Conservation (phyloP, 2,888 invertebrate genomes). For the Corythucha ciliata region DNA sequence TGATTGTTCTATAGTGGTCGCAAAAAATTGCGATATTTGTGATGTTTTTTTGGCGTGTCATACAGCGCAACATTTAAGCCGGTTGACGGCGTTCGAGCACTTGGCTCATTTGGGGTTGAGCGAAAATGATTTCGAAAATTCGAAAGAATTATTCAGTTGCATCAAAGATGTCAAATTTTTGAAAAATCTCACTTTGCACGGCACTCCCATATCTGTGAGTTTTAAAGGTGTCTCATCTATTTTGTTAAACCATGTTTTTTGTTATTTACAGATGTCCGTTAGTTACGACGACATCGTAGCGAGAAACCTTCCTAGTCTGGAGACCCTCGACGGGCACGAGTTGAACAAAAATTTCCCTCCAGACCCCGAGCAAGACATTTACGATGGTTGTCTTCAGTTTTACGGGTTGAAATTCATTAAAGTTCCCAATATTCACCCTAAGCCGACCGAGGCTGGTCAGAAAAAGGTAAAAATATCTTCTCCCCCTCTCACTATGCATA, state of each 20-base stretch:
- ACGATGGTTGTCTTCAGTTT: conserved; percentile 5
- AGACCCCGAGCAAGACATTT: conserved; percentile 2
- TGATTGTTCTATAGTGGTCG: neutral
- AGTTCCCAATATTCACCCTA: no score
- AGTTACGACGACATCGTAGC: conserved; percentile 21
- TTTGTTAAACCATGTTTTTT: neutral
- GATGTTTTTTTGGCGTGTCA: no score
- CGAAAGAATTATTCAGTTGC: conserved; percentile 1
- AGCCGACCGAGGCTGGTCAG: conserved; percentile 1
- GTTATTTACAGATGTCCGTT: conserved; percentile 9
- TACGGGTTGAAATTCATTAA: conserved; percentile 16
- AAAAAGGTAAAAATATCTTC: neutral
- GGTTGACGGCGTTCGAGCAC: conserved; percentile 4
- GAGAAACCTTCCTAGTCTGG: conserved; percentile 9
- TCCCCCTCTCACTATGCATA: no score
- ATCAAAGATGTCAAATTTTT: conserved; percentile 1
- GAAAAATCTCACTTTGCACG: conserved; percentile 17
- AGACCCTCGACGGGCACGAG: conserved; percentile 18
- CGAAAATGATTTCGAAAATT: conserved; percentile 22
- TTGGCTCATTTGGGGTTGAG: conserved; percentile 22
- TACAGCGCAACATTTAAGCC: neutral
- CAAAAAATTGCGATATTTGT: no score
- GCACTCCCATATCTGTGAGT: conserved; percentile 26
- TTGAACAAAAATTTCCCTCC: neutral
- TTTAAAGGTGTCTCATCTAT: neutral